Conservation (phyloP, 2,797 vertebrate genomes). For the Ara ararauna region DNA sequence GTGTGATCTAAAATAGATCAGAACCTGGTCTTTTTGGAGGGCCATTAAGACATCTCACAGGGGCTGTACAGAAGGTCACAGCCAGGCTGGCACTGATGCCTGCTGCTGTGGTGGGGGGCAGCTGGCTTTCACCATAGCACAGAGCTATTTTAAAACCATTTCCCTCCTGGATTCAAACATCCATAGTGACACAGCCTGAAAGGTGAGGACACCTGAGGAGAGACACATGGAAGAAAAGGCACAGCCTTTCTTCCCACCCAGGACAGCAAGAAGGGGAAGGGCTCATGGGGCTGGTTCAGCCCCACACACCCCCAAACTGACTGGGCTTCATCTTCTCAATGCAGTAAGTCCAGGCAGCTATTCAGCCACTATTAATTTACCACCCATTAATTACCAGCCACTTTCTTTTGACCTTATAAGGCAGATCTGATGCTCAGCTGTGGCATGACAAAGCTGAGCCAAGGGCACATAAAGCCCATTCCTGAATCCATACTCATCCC, state of each 20-base stretch:
- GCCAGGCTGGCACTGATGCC: not conserved
- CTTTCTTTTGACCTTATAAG: not conserved
- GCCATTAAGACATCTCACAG: not conserved
- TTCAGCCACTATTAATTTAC: not conserved
- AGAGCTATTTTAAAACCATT: not conserved
- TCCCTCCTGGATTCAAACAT: not conserved
- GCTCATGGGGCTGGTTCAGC: not conserved
- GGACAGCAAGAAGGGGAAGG: not conserved
- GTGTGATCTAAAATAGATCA: not conserved
- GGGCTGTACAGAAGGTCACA: not conserved
- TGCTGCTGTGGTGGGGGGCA: not conserved
- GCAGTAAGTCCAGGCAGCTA: not conserved
- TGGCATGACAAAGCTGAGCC: not conserved
- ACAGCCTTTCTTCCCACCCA: not conserved
- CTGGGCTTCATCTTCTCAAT: not conserved
- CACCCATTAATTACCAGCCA: not conserved
- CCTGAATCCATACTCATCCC: not conserved
- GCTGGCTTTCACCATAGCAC: not conserved
- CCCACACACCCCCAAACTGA: not conserved
- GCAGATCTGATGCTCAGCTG: not conserved
- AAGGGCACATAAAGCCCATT: slow-evolving; percentile 26
- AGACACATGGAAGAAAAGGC: not conserved
- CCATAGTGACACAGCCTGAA: not conserved
- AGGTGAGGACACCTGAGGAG: not conserved
- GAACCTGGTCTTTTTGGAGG: not conserved